Conservation (phyloP, 2,888 invertebrate species). For the Drosophila leonis region DNA sequence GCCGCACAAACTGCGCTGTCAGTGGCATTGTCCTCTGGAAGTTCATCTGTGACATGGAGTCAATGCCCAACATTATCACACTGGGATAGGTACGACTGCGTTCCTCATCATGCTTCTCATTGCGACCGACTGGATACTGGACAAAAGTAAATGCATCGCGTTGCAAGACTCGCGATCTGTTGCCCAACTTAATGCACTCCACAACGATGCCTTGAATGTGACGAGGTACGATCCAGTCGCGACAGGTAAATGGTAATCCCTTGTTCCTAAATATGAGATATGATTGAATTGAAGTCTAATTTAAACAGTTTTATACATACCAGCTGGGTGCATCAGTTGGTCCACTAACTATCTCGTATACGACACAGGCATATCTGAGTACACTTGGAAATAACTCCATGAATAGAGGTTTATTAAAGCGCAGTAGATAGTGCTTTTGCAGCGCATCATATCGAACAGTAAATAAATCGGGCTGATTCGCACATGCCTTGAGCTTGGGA, state of each 20-base stretch:
- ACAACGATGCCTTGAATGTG: constrained; percentile 62
- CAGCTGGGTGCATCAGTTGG: neutral
- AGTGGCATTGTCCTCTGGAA: constrained; percentile 90
- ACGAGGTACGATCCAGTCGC: constrained; percentile 44
- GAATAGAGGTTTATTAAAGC: constrained; percentile 35
- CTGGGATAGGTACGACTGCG: constrained; percentile 85
- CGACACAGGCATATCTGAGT: constrained; percentile 62
- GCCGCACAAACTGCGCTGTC: constrained; percentile 88
- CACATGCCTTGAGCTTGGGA: constrained; percentile 13
- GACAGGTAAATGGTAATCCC: neutral
- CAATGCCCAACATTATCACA: constrained; percentile 90
- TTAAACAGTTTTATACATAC: neutral
- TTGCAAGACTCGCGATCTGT: constrained; percentile 56
- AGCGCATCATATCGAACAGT: constrained; percentile 25
- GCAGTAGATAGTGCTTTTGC: constrained; percentile 37
- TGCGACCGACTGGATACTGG: constrained; percentile 78
- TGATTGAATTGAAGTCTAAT: neutral
- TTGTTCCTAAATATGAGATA: constrained; percentile 9
- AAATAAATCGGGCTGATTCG: constrained; percentile 36
- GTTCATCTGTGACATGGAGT: constrained; percentile 87
- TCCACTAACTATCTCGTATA: constrained; percentile 55
- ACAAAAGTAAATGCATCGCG: constrained; percentile 86
- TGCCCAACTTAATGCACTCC: constrained; percentile 80
- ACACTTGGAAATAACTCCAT: constrained; percentile 21
- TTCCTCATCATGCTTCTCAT: constrained; percentile 45